Conservation (phyloP, 2,113 vertebrate genomes). For the Halichoerus grypus region DNA sequence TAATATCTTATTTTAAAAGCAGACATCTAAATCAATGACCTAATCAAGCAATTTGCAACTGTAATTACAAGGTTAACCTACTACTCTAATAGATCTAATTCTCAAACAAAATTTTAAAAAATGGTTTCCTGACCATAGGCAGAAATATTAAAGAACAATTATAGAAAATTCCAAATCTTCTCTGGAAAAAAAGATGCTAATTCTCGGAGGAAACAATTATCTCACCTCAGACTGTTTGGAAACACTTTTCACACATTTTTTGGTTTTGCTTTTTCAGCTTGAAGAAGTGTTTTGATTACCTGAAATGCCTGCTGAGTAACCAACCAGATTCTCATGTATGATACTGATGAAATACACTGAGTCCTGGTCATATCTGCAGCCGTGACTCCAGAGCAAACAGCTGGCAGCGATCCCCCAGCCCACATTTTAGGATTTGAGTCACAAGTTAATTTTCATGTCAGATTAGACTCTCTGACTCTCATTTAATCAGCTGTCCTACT, state of each 20-base stretch:
- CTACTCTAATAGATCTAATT: not conserved
- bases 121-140: not conserved
- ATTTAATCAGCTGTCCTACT: not conserved
- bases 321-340: not conserved
- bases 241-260: slow-evolving; percentile 32
- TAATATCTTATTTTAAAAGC: slow-evolving; percentile 30
- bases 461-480: not conserved
- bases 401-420: not conserved
- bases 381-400: not conserved
- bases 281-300: slow-evolving; percentile 64
- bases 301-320: not conserved
- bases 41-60: not conserved
- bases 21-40: slow-evolving; percentile 16
- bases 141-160: slow-evolving; percentile 61
- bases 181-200: not conserved
- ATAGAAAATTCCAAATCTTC: slow-evolving; percentile 35
- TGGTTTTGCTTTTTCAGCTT: slow-evolving; percentile 16
- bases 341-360: not conserved
- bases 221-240: slow-evolving; percentile 47
- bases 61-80: not conserved
- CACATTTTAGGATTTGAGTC: not conserved
- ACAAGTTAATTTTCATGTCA: not conserved
- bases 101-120: not conserved
- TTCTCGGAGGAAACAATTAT: slow-evolving; percentile 48
- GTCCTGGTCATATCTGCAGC: not conserved